Evolutionary conservation across 2,113 vertebrate genomes (phyloP).

Genomic region (Saimiri boliviensis): DNA sequence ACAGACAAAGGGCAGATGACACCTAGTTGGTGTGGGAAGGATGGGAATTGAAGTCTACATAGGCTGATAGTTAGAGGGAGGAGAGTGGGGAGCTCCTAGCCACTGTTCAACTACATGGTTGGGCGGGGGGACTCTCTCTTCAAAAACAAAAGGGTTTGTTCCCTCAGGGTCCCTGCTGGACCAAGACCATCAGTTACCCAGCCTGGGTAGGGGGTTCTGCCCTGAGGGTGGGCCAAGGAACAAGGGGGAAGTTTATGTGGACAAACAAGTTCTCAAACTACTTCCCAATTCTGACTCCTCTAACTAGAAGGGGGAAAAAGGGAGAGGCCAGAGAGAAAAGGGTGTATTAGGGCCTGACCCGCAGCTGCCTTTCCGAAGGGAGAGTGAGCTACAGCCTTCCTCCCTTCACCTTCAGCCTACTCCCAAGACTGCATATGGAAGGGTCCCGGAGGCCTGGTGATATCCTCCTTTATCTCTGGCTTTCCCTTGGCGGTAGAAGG

Average conservation of each 20-base stretch:
- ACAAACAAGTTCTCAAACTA: conserved; percentile 71
- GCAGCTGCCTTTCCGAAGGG: conserved; percentile 54
- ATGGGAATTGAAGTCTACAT: conserved; percentile 76
- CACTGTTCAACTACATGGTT: conserved; percentile 73
- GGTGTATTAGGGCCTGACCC: conserved; percentile 65
- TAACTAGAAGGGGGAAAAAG: conserved; percentile 41
- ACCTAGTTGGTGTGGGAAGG: conserved; percentile 71
- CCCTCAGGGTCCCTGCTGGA: conserved; percentile 69
- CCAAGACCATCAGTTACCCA: conserved; percentile 70
- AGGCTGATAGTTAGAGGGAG: conserved; percentile 74
- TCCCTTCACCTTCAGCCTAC: conserved; percentile 56
- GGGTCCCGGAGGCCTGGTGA: conserved; percentile 31
- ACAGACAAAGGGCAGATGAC: conserved; percentile 60
- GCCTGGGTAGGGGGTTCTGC: conserved; percentile 63
- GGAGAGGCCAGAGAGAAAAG: conserved; percentile 55
- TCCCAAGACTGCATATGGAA: conserved; percentile 48
- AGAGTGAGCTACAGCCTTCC: not conserved
- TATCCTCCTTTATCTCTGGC: conserved; percentile 51
- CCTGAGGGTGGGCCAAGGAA: conserved; percentile 69
- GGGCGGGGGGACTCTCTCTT: conserved; percentile 49
- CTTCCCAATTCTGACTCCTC: conserved; percentile 60
- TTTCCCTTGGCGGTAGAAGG: conserved; percentile 38
- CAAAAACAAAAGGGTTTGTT: conserved; percentile 52
- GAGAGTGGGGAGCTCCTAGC: conserved; percentile 69
- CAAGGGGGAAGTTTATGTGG: conserved; percentile 62